Evolutionary conservation across 2,888 invertebrate species (phyloP).

Genomic region (Pandemis corylana): DNA sequence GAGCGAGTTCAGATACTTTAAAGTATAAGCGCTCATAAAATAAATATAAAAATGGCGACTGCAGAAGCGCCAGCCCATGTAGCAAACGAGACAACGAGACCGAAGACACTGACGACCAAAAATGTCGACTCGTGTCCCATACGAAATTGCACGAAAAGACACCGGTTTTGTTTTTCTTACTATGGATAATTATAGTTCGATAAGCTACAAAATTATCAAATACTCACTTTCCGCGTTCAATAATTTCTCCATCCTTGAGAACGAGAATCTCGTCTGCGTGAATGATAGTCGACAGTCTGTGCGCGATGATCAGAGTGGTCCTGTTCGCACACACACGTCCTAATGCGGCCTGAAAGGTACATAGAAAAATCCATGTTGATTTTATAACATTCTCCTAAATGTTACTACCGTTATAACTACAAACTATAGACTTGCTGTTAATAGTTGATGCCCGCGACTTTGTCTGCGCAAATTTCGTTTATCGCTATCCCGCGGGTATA

Average conservation of each 20-base stretch:
- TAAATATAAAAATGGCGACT: background rate
- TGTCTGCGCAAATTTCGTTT: too few relatives aligned
- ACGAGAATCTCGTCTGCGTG: conserved; percentile 98
- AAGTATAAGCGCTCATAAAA: too few relatives aligned
- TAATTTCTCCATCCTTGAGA: conserved; percentile 94
- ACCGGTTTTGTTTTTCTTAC: too few relatives aligned
- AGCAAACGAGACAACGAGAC: too few relatives aligned
- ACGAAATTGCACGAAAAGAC: too few relatives aligned
- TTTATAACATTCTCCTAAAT: background rate
- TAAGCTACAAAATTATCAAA: background rate
- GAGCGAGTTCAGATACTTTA: too few relatives aligned
- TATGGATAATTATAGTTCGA: background rate
- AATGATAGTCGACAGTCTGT: conserved; percentile 96
- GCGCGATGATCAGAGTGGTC: conserved; percentile 97
- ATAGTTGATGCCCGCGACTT: too few relatives aligned
- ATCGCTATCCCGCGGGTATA: too few relatives aligned
- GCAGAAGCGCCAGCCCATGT: background rate
- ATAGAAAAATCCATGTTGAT: background rate
- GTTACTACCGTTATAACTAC: background rate
- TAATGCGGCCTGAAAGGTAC: conserved; percentile 86
- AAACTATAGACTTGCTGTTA: too few relatives aligned
- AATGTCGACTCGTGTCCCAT: too few relatives aligned
- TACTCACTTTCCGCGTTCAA: conserved; percentile 92
- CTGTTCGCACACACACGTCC: conserved; percentile 92
- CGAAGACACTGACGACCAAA: too few relatives aligned